Base-by-base conservation (phyloP, 2,113 vertebrate species). In the Leptosomus discolor region DNA sequence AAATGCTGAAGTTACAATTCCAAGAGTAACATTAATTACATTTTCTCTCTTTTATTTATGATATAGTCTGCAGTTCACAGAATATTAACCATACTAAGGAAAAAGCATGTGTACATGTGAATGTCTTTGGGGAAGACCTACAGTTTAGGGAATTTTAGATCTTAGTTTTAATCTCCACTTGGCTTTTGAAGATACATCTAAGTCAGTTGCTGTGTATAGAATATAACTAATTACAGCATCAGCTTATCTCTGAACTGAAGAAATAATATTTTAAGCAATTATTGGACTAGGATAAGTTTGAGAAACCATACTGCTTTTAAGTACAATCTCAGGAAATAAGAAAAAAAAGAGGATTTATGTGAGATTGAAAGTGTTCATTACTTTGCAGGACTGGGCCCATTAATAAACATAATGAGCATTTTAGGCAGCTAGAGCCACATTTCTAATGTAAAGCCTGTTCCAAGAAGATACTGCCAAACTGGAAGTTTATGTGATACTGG, bases 131-230 rank as follows among this genome's bases (percentile, higher is more conserved):
- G 76, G 68, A 96, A 95, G 73, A 92, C 53, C n/a, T 76, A 18
- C 16, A 86, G 41, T 85, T 94, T 61, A 93, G 50, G 12, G 34
- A 51, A 56, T 58, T 37, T 79, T 82, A 74, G 56, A 76, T 83
- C 57, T 84, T 75, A 61, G 18, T 71, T 85, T 86, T 81, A 79
- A 56, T 60, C 29, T 86, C 29, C 36, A 92, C 57, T n/a, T 88
- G 82, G 34, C 29, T 91, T 96, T 92, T 92, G 78, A 97, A 93
- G 61, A 78, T 65, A 64, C 22, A 74, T 94, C 50, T 67, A 89
- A 89, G 78, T 60, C 37, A 73, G 63, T 85, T 65, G 24, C 50
- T 90, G 15, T 83, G 61, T 60, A 85, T 45, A 83, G 29, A 51
- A 94, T 74, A 48, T 75, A 71, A 88, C 84, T 88, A 78, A 94